A percentile compares a stretch with the other conserved stretches of the same genome.
These are phyloP conservation scores for Rhynchopsitta pachyrhyncha DNA, from an alignment of 2,113 vertebrate species.

Conservation along the genomic window DNA sequence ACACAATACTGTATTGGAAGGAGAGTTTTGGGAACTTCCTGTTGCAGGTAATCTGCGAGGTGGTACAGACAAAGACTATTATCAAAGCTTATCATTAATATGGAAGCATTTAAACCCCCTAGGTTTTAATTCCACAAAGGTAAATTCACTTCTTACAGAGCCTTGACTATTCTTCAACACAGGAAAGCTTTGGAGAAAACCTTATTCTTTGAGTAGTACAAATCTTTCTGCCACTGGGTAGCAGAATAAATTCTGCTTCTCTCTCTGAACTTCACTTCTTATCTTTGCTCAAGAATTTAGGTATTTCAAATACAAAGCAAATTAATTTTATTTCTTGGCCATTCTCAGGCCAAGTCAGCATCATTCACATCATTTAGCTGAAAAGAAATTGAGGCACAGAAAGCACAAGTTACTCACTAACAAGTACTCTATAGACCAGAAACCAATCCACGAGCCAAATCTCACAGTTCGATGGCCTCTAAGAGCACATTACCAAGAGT, in stretches of 20 bases:
- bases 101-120: neutral
- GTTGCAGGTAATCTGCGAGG: no score
- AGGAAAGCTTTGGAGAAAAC: neutral
- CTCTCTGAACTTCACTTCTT: neutral
- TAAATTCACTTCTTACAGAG: neutral
- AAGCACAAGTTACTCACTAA: neutral
- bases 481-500: neutral
- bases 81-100: neutral
- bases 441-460: neutral
- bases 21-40: no score
- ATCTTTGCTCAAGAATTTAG: neutral
- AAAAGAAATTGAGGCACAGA: neutral
- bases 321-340: neutral
- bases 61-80: no score
- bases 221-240: neutral
- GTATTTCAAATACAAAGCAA: neutral
- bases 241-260: neutral
- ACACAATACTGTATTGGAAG: no score
- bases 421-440: neutral
- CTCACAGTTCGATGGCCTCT: neutral
- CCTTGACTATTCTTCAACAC: neutral
- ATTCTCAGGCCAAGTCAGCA: neutral
- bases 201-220: neutral
- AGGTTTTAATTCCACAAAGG: neutral
- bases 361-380: no score